Evolutionary conservation across 1,140 invertebrate genomes (phyloP).

Genomic region (Pissodes strobi): DNA sequence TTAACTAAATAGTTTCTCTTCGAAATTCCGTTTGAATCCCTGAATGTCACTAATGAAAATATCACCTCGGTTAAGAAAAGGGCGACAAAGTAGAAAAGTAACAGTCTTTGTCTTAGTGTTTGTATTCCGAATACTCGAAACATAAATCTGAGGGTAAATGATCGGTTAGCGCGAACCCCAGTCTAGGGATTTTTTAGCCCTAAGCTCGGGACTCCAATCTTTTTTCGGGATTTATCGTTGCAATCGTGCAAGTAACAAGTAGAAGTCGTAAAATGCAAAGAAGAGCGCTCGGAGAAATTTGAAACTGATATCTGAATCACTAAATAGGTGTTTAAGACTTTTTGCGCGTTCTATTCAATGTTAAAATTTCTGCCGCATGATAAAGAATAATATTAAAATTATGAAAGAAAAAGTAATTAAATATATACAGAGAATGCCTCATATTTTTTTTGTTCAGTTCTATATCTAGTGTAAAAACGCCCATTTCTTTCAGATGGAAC

Average conservation of each 20-base stretch:
- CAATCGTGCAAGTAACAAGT: constrained; percentile 56
- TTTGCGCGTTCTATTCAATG: too few species aligned
- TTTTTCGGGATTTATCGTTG: constrained; percentile 56
- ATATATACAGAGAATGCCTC: too few species aligned
- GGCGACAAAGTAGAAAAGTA: constrained; percentile 4
- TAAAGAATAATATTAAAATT: too few species aligned
- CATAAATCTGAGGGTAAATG: constrained; percentile 56
- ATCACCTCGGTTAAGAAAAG: background rate
- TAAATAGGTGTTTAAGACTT: too few species aligned
- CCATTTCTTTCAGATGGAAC: too few species aligned
- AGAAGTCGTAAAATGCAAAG: constrained; percentile 33
- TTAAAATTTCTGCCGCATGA: too few species aligned
- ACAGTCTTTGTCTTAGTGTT: constrained; percentile 41
- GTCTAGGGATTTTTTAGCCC: constrained; percentile 54
- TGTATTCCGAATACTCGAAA: constrained; percentile 53
- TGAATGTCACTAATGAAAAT: background rate
- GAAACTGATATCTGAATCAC: background rate
- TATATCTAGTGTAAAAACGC: too few species aligned
- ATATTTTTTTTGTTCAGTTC: too few species aligned
- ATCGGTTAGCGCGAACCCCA: constrained; percentile 56
- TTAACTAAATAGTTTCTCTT: too few species aligned
- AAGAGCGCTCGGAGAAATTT: constrained; percentile 16
- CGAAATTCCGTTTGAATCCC: too few species aligned
- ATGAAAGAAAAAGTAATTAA: too few species aligned
- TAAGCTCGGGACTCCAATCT: constrained; percentile 47